A percentile compares a stretch with the other conserved stretches of the same genome.
phyloP scores from a whole-genome alignment of 2,797 vertebrate genomes.

The Aselliscus stoliczkanus region DNA sequence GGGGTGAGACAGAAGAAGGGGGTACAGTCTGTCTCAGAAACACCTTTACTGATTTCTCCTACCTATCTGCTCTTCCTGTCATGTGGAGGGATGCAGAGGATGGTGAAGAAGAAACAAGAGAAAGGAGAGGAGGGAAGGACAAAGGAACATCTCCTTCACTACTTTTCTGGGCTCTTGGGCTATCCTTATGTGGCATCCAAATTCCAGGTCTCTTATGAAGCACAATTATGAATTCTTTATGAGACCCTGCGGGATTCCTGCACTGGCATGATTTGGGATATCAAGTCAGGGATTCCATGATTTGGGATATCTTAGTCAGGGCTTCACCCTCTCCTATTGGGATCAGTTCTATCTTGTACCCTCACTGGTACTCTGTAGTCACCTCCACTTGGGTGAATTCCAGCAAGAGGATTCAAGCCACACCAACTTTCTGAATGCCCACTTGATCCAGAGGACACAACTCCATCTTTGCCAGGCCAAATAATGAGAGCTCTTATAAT shows the following conservation, averaged over 20 bases:
- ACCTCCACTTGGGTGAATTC: neutral
- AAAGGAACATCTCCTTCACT: neutral
- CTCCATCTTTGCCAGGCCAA: neutral
- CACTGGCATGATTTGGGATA: neutral
- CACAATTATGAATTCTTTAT: neutral
- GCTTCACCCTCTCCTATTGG: neutral
- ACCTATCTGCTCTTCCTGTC: neutral
- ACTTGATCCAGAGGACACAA: neutral
- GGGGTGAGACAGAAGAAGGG: neutral
- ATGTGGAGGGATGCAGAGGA: accelerated
- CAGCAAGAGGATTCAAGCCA: neutral
- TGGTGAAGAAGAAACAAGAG: neutral
- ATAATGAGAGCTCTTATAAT: neutral
- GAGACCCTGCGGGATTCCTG: neutral
- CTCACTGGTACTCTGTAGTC: neutral
- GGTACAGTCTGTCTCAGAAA: neutral
- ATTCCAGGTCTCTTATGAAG: neutral
- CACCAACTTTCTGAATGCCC: neutral
- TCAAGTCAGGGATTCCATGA: neutral
- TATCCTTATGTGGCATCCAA: neutral
- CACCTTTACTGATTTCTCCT: neutral
- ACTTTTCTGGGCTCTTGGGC: neutral
- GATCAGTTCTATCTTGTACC: neutral
- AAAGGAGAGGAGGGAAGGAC: neutral
- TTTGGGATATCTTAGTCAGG: neutral